These are phyloP conservation scores for Enteromius argenteus DNA, from an alignment of 2,797 vertebrate genomes.

Conservation along the genomic window DNA sequence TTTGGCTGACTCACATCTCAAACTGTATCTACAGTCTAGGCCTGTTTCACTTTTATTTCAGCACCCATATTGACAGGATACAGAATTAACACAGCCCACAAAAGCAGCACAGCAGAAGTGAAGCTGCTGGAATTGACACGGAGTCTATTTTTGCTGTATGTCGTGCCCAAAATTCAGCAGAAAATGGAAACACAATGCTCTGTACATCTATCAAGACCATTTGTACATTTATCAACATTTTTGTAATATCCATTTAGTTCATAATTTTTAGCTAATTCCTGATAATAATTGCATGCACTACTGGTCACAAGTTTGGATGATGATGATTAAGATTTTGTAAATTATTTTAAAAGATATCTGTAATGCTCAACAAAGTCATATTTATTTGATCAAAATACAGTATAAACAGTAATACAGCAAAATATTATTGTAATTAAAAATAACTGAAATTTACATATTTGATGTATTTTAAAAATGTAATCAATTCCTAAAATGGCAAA, in stretches of 20 bases:
- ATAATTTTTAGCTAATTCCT: neutral
- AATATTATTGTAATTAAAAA: neutral
- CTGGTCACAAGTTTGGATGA: neutral
- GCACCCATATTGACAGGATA: constrained; percentile 13
- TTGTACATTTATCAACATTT: neutral
- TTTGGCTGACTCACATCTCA: constrained; percentile 1
- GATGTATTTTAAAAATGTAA: neutral
- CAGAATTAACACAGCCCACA: constrained; percentile 21
- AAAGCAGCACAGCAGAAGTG: constrained; percentile 13
- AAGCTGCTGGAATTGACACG: neutral
- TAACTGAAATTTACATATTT: neutral
- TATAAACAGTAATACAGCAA: neutral
- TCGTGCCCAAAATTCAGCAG: neutral
- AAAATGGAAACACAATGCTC: neutral
- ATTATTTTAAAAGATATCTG: neutral
- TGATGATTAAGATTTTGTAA: neutral
- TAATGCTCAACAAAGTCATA: neutral
- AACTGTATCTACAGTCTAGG: constrained; percentile 8
- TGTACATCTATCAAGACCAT: neutral
- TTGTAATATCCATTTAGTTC: neutral
- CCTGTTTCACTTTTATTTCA: constrained; percentile 20
- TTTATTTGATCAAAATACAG: neutral
- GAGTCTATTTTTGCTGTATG: neutral
- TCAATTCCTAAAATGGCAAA: neutral
- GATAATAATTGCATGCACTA: neutral